Percentiles rank a stretch among this genome's conserved stretches.
Evolutionary conservation across 2,888 invertebrate genomes (phyloP).

Genomic region (Spilosoma lubricipeda): DNA sequence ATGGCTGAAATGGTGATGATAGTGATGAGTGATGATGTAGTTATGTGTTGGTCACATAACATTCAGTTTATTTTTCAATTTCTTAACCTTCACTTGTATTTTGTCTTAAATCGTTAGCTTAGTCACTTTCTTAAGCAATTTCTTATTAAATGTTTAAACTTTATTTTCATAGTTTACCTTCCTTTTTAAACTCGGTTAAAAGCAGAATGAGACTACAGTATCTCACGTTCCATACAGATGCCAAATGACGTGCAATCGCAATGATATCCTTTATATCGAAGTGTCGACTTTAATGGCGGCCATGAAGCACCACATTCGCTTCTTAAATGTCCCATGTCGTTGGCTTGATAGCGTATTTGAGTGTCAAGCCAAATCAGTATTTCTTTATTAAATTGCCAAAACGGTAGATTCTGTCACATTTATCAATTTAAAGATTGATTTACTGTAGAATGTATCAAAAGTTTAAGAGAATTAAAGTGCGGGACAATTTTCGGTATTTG

Average conservation of each 20-base stretch:
- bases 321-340: slow-evolving; percentile 44
- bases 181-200: background rate
- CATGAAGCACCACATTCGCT: slow-evolving; percentile 42
- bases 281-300: slow-evolving; percentile 46
- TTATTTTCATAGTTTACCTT: too few relatives aligned
- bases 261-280: slow-evolving; percentile 47
- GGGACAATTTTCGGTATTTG: too few relatives aligned
- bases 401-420: slow-evolving; percentile 6
- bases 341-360: slow-evolving; percentile 15
- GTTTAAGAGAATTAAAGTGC: background rate
- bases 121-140: too few relatives aligned
- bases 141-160: too few relatives aligned
- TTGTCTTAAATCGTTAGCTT: too few relatives aligned
- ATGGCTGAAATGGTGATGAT: too few relatives aligned
- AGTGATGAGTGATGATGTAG: too few relatives aligned
- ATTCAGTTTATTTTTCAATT: too few relatives aligned
- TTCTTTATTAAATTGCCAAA: slow-evolving; percentile 16
- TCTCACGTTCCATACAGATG: slow-evolving; percentile 30
- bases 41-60: too few relatives aligned
- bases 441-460: background rate
- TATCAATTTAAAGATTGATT: background rate
- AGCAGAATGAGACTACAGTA: slow-evolving; percentile 34
- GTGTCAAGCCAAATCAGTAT: background rate
- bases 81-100: too few relatives aligned
- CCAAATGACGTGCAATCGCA: slow-evolving; percentile 53